Evolutionary conservation across 2,797 vertebrate genomes (phyloP).

Genomic region (Intellagama lesueurii): DNA sequence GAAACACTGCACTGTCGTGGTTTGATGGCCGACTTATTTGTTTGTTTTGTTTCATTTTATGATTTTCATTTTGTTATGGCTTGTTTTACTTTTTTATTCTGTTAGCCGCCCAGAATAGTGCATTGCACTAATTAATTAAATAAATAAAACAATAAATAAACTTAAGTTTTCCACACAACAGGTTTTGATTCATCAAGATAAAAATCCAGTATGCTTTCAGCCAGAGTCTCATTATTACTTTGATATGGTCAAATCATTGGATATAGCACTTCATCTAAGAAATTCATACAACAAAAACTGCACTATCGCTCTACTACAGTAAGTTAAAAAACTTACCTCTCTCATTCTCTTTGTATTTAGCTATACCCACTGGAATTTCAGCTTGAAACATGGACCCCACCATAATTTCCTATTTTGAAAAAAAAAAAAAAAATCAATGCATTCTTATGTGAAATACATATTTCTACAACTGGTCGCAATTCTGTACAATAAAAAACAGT

Average conservation of each 20-base stretch:
- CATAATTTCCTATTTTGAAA: slow-evolving; percentile 92
- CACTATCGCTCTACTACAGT: not conserved
- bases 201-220: not conserved
- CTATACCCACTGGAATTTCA: slow-evolving; percentile 91
- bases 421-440: slow-evolving; percentile 53
- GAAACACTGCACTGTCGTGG: too few species aligned
- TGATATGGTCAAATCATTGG: not conserved
- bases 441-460: not conserved
- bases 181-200: not conserved
- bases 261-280: not conserved
- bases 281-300: not conserved
- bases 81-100: too few species aligned
- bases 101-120: too few species aligned
- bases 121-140: too few species aligned
- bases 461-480: not conserved
- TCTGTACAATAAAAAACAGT: not conserved
- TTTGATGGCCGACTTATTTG: too few species aligned
- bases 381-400: slow-evolving; percentile 99
- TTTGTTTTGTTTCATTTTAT: too few species aligned
- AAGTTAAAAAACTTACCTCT: slow-evolving; percentile 82
- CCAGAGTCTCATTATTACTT: not conserved
- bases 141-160: too few species aligned
- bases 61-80: too few species aligned
- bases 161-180: not conserved
- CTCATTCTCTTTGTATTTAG: slow-evolving; percentile 95